Percentiles rank a stretch among this genome's conserved stretches.
These are phyloP conservation scores for Epizoanthus rinbou DNA, from an alignment of 92 coral and sea anemone species.

Conservation along the genomic window DNA sequence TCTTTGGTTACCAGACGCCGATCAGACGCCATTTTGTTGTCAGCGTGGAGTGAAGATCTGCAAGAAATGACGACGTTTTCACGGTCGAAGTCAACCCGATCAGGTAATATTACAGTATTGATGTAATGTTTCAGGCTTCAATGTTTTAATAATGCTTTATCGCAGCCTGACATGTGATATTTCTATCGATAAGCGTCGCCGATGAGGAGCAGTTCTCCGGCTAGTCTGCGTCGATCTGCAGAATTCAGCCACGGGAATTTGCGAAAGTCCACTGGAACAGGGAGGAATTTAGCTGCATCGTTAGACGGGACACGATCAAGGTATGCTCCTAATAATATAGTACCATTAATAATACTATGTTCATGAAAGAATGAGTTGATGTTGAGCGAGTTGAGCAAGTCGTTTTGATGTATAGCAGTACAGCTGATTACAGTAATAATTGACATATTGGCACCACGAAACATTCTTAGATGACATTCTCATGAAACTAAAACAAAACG, in stretches of 20 bases:
- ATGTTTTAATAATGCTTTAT: background rate
- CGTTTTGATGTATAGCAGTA: background rate
- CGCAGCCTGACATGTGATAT: background rate
- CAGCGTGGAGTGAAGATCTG: slow-evolving; percentile 6
- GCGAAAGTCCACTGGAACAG: slow-evolving; percentile 66
- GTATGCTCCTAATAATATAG: background rate
- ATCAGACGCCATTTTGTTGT: slow-evolving; percentile 61
- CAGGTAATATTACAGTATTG: slow-evolving; percentile 63
- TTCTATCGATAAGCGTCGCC: slow-evolving; percentile 76
- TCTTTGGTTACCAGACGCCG: slow-evolving; percentile 89
- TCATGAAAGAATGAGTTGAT: background rate
- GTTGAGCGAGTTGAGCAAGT: background rate
- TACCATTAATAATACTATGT: background rate
- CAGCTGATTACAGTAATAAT: background rate
- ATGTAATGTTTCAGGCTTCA: no score
- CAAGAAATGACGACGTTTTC: slow-evolving; percentile 86
- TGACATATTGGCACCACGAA: background rate
- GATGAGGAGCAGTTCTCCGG: slow-evolving; percentile 79
- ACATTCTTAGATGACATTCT: background rate
- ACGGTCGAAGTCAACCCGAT: slow-evolving; percentile 83
- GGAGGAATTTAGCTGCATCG: slow-evolving; percentile 86
- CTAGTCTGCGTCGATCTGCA: slow-evolving; percentile 70
- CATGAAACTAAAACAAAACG: slow-evolving; percentile 12
- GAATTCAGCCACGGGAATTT: slow-evolving; percentile 64
- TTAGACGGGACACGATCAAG: slow-evolving; percentile 63